Evolutionary conservation across 2,113 vertebrate species (phyloP), one percentile per base, ranked within the genome.

Genomic region (Passer domesticus): DNA sequence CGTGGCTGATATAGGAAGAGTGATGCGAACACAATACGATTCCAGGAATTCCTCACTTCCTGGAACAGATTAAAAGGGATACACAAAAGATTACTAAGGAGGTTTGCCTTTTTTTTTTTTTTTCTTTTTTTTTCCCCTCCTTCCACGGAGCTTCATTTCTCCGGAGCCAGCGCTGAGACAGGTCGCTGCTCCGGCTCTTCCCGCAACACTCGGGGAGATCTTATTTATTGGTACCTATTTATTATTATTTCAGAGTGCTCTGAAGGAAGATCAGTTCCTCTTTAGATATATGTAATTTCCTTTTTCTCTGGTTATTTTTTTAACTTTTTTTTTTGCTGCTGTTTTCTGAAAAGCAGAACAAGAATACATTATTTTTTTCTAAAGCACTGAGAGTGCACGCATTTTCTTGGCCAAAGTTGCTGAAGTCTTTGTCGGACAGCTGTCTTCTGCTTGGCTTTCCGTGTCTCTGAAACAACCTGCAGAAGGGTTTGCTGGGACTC

Each of bases 41-140:
- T 98, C 98, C 96, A 97, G 96, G 98, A 98, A 98, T 97, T 93
- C 94, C 63, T 78, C 82, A 69, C 97, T 98, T 98, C 98, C 98
- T 92, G 98, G 98, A 98, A 98, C 95, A 96, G 97, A 97, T 96
- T 97, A 97, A 97, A 97, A 97, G 64, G 90, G 66, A 95, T 81
- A 92, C 97, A 98, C 97, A 96, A 97, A 97, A 97, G 97, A 98
- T 98, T 97, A 97, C 97, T 88, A 49, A 87, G 96, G 73, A 87
- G 87, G 95, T 92, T 79, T 83, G 62, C 15, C 3, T 24, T 68
- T 70, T 31, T n/a, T 58, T 44, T 87, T 72, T 43, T 68, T 31
- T 68, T 70, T 31, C 20, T 68, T 70, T 31, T 60, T 37, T 19
- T 11, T 9, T 7, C 9, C 15, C 23, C 23, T 8, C 20, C 63